phyloP scores from a whole-genome alignment of 2,113 vertebrate genomes.

The Equus przewalskii region DNA sequence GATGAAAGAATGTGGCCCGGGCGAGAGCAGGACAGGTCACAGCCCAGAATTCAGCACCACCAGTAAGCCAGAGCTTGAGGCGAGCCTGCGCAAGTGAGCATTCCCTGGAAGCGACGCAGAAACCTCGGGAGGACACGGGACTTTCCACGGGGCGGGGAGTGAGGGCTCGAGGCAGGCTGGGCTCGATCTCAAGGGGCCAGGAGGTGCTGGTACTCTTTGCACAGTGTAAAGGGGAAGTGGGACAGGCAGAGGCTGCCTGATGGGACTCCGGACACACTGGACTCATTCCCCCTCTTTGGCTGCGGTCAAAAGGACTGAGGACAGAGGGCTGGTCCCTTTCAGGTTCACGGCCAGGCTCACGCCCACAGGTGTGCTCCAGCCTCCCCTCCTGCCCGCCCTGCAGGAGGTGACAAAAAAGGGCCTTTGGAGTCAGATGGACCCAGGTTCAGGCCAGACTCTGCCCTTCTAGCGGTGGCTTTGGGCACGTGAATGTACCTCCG shows the following conservation, averaged over 20 bases:
- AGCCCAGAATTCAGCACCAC: accelerated
- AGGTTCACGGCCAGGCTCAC: neutral
- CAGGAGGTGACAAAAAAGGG: neutral
- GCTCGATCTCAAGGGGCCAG: neutral
- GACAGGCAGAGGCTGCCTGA: neutral
- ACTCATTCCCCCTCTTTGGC: neutral
- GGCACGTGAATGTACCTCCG: neutral
- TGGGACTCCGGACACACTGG: neutral
- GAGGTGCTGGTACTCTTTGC: neutral
- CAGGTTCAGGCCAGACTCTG: too few species aligned
- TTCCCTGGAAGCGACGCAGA: neutral
- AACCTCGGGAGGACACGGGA: neutral
- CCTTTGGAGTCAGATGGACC: too few species aligned
- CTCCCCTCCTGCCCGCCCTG: neutral
- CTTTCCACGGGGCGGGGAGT: neutral
- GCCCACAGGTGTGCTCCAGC: neutral
- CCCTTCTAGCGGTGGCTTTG: neutral
- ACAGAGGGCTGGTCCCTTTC: neutral
- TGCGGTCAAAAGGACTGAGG: neutral
- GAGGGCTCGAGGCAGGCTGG: neutral
- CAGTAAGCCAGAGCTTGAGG: neutral
- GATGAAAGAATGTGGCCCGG: neutral
- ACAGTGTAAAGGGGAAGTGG: neutral
- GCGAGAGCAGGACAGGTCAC: neutral
- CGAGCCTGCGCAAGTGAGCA: neutral